Conservation (phyloP, 1,140 invertebrate species). For the Danaus melanippus region DNA sequence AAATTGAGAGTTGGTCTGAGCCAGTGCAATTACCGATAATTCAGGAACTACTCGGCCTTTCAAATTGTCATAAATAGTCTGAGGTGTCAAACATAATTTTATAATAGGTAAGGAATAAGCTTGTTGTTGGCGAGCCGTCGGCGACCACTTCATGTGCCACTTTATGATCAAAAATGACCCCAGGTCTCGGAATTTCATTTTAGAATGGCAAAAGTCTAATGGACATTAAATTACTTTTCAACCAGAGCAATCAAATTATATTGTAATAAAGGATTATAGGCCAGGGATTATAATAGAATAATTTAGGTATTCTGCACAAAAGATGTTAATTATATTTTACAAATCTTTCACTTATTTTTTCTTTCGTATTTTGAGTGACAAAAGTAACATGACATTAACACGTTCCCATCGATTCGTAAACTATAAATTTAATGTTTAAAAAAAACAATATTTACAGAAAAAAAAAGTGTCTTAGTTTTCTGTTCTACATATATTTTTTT, state of each 20-base stretch:
- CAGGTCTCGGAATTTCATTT: slow-evolving; percentile 34
- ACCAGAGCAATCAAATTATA: slow-evolving; percentile 11
- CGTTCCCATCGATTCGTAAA: too few species aligned
- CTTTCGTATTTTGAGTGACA: neutral
- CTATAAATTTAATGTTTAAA: too few species aligned
- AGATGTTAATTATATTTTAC: neutral
- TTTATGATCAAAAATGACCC: slow-evolving; percentile 36
- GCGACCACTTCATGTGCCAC: slow-evolving; percentile 20
- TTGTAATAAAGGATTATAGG: slow-evolving; percentile 7
- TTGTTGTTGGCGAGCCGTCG: slow-evolving; percentile 23
- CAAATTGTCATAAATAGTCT: slow-evolving; percentile 44
- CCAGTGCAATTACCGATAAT: slow-evolving; percentile 40
- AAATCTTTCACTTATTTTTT: neutral
- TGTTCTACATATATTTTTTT: too few species aligned
- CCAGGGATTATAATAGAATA: slow-evolving; percentile 2
- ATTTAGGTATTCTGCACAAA: neutral
- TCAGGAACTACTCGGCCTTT: slow-evolving; percentile 41
- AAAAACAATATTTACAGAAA: too few species aligned
- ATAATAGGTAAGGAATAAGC: slow-evolving; percentile 32
- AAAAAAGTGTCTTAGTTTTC: too few species aligned
- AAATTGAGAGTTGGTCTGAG: slow-evolving; percentile 33
- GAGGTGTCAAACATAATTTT: slow-evolving; percentile 42
- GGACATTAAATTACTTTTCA: slow-evolving; percentile 19
- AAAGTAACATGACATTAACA: too few species aligned
- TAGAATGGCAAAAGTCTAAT: slow-evolving; percentile 20